phyloP scores from a whole-genome alignment of 2,888 invertebrate genomes.

The Clistopyga incitator region DNA sequence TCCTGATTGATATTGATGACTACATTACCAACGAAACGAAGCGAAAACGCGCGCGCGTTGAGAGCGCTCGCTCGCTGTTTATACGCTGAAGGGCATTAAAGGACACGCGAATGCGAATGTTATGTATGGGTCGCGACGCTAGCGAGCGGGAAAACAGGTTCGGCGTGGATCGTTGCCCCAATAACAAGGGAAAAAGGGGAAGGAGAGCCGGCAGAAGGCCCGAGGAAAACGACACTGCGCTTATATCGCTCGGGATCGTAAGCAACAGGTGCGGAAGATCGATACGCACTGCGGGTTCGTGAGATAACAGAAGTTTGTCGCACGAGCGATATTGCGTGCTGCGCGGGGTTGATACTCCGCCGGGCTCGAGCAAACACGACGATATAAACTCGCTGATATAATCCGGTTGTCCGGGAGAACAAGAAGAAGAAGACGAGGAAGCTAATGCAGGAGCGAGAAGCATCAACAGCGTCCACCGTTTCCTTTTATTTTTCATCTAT shows the following conservation, averaged over 20 bases:
- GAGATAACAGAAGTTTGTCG: conserved; percentile 64
- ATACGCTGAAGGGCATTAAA: not conserved
- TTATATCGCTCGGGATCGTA: conserved; percentile 68
- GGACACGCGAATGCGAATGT: not conserved
- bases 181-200: conserved; percentile 46
- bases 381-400: conserved; percentile 34
- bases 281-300: conserved; percentile 57
- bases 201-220: conserved; percentile 3
- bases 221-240: conserved; percentile 53
- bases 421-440: too few species aligned
- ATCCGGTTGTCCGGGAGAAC: conserved; percentile 46
- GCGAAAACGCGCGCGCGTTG: conserved; percentile 71
- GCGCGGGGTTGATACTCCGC: not conserved
- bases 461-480: conserved; percentile 27
- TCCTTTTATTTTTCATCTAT: conserved; percentile 32
- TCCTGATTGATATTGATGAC: conserved; percentile 80
- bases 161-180: conserved; percentile 58
- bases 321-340: conserved; percentile 35
- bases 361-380: not conserved
- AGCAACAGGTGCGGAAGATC: conserved; percentile 70
- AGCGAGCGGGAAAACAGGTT: conserved; percentile 75
- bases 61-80: conserved; percentile 31
- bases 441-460: not conserved
- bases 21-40: conserved; percentile 74
- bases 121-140: not conserved